Percentiles rank a stretch among this genome's conserved stretches.
phyloP scores from a whole-genome alignment of 2,113 vertebrate species.

The Pelecanoides urinatrix region DNA sequence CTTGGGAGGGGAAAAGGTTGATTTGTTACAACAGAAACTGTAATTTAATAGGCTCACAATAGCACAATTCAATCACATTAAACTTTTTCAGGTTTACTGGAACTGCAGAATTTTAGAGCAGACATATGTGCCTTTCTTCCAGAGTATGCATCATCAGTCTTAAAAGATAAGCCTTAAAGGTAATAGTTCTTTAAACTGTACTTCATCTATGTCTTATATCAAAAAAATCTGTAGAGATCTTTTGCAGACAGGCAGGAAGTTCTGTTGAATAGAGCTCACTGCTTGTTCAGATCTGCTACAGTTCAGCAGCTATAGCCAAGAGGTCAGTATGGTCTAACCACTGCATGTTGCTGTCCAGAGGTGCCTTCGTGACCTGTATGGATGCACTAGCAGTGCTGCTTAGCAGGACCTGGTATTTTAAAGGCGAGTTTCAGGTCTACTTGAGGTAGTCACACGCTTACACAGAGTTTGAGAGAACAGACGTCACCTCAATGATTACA shows the following conservation, averaged over 20 bases:
- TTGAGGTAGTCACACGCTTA: neutral
- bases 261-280: neutral
- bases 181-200: neutral
- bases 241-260: neutral
- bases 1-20: neutral
- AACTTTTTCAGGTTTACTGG: neutral
- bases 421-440: accelerated
- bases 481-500: neutral
- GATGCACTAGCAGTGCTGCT: neutral
- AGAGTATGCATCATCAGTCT: neutral
- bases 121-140: neutral
- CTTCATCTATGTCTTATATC: neutral
- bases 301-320: neutral
- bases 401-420: neutral
- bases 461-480: neutral
- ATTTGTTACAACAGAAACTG: neutral
- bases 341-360: accelerated
- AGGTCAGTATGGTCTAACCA: neutral
- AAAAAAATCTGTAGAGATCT: neutral
- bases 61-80: neutral
- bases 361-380: accelerated
- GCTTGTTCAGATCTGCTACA: neutral
- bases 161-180: neutral
- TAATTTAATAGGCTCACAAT: neutral
- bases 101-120: neutral